Conservation (phyloP, 2,888 invertebrate genomes). For the Xestia xanthographa region DNA sequence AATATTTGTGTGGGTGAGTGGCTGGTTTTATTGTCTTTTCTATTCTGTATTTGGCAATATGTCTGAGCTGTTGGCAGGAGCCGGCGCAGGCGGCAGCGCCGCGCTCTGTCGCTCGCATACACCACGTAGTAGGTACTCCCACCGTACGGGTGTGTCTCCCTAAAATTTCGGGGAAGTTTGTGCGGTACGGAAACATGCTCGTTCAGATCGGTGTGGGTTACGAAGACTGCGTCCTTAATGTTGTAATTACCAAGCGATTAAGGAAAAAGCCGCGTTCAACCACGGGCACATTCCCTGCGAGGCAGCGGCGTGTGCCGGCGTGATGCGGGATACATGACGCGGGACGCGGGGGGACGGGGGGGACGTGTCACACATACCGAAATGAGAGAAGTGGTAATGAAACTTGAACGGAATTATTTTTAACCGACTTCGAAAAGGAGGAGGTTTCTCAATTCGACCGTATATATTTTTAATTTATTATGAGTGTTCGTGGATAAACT, state of each 20-base stretch:
- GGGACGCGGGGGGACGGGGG: too few species aligned
- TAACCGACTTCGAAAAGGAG: not conserved
- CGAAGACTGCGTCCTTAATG: conserved; percentile 10
- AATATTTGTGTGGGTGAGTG: conserved; percentile 60
- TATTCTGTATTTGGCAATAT: conserved; percentile 49
- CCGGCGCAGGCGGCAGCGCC: too few species aligned
- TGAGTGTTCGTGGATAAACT: too few species aligned
- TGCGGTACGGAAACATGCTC: not conserved
- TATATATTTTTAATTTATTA: too few species aligned
- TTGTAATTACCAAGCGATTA: conserved; percentile 27
- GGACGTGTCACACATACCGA: conserved; percentile 1
- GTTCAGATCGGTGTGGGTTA: not conserved
- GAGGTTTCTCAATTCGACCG: too few species aligned
- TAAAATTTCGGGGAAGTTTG: not conserved
- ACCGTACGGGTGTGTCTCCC: not conserved
- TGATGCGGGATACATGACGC: too few species aligned
- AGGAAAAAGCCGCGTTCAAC: conserved; percentile 4
- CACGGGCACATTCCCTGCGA: not conserved
- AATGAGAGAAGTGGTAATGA: conserved; percentile 34
- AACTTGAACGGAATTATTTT: conserved; percentile 32
- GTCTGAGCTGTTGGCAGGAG: conserved; percentile 19
- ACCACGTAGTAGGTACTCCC: too few species aligned
- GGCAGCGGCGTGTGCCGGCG: not conserved
- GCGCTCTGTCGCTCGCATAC: not conserved
- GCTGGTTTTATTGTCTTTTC: conserved; percentile 51